Evolutionary conservation across 2,888 invertebrate species (phyloP), one percentile per base, ranked within the genome.

Genomic region (Pardosa pseudoannulata): DNA sequence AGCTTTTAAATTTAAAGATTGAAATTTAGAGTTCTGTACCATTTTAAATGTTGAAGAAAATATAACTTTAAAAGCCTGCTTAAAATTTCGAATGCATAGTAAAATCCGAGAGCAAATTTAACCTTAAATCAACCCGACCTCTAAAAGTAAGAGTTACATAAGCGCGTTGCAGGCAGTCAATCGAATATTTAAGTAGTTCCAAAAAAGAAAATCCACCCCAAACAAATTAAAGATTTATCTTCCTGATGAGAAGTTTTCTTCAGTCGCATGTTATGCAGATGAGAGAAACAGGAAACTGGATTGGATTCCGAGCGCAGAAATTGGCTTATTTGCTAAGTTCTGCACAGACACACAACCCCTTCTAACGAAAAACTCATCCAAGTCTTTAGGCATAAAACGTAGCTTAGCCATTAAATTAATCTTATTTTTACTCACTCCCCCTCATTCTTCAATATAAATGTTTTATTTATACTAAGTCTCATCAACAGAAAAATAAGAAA

Each of bases 151-250:
- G 73, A 62, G 36, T 31, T 27, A 56, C 32, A 62, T 16, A 73
- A 73, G 73, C n/a, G 7, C 27, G 56, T 73, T 32, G 32, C 73
- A 64, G 32, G 73, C 73, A 73, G 67, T 27, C 67, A 78, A 50
- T 78, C 31, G 76, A 78, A 78, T 78, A 78, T 68, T 67, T 32
- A 67, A 68, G 50, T 68, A 68, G 68, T 29, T 36, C 36, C 36
- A 46, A 28, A 71, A 46, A 41, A n/a, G 19, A 71, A 71, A 46
- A 46, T n/a, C 31, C 46, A 56, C 46, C 23, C 75, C 31, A 64
- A 78, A 50, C 50, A 78, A 78, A 78, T 78, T 78, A 78, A 78
- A 78, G 76, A 78, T 78, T 78, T 68, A 56, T 78, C 28, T 68
- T 50, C n/a, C 50, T 67, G 29, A 41, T 19, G 65, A 78, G 29